Evolutionary conservation across 2,113 vertebrate genomes (phyloP).

Genomic region (Anhinga rufa): DNA sequence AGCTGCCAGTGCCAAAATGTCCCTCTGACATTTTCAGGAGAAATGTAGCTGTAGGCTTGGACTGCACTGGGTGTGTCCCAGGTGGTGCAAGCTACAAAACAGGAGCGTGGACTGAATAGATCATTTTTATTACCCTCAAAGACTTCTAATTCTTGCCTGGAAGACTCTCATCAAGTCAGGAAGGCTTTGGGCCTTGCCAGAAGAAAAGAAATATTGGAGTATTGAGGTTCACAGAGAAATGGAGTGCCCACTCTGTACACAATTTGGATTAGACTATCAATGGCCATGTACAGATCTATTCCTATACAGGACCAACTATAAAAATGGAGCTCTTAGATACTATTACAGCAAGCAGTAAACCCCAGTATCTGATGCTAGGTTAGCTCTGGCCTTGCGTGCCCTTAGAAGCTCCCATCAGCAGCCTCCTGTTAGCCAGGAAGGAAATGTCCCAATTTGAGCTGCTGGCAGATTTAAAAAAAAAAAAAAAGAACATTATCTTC

Average conservation of each 20-base stretch:
- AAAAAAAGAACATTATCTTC: constrained; percentile 39
- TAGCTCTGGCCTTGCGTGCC: not conserved
- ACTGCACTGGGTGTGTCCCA: not conserved
- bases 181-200: not conserved
- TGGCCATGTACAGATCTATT: not conserved
- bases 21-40: not conserved
- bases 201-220: not conserved
- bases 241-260: not conserved
- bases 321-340: not conserved
- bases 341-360: not conserved
- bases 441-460: constrained; percentile 9
- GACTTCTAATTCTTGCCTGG: not conserved
- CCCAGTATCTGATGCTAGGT: not conserved
- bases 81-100: not conserved
- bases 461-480: not conserved
- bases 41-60: not conserved
- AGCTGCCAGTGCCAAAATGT: not conserved
- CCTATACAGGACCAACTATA: not conserved
- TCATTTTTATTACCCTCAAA: not conserved
- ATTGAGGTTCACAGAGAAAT: not conserved
- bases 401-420: not conserved
- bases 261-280: not conserved
- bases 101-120: not conserved
- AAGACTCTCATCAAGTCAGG: not conserved
- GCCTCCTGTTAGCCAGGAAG: not conserved